These are phyloP conservation scores for Macrotrachela quadricornifera DNA, from an alignment of 1,140 invertebrate species.

Conservation along the genomic window DNA sequence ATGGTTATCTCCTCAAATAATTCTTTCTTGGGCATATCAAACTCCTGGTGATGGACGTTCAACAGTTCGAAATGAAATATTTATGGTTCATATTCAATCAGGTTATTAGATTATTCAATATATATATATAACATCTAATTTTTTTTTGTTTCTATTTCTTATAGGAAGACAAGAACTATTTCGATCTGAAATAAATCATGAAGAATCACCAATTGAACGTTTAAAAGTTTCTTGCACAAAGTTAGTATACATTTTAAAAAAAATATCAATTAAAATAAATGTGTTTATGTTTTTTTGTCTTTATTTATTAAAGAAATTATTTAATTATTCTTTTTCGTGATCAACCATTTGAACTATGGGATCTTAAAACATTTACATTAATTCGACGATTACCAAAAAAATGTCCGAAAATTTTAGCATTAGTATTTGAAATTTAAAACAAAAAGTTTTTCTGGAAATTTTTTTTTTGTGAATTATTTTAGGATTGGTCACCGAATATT, in stretches of 20 bases:
- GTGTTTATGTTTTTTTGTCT: constrained; percentile 5
- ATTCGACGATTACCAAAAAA: constrained; percentile 39
- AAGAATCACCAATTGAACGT: constrained; percentile 40
- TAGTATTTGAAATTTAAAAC: constrained; percentile 26
- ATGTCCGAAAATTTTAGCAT: constrained; percentile 36
- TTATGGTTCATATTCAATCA: no score
- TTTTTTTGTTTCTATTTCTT: no score
- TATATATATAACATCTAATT: no score
- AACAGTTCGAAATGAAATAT: no score
- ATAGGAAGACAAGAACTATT: constrained; percentile 12
- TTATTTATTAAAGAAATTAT: constrained; percentile 34
- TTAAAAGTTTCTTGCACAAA: constrained; percentile 39
- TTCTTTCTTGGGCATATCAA: no score
- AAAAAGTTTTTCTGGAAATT: neutral
- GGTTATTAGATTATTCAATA: no score
- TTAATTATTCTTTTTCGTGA: constrained; percentile 40
- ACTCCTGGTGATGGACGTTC: no score
- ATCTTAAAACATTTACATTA: constrained; percentile 34
- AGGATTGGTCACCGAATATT: constrained; percentile 7
- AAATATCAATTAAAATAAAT: neutral
- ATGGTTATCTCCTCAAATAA: no score
- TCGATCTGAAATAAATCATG: constrained; percentile 28
- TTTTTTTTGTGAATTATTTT: neutral
- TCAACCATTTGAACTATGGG: constrained; percentile 44
- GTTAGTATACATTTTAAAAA: constrained; percentile 26